Evolutionary conservation across 2,113 vertebrate genomes (phyloP).

Genomic region (Stigmatopora argus): DNA sequence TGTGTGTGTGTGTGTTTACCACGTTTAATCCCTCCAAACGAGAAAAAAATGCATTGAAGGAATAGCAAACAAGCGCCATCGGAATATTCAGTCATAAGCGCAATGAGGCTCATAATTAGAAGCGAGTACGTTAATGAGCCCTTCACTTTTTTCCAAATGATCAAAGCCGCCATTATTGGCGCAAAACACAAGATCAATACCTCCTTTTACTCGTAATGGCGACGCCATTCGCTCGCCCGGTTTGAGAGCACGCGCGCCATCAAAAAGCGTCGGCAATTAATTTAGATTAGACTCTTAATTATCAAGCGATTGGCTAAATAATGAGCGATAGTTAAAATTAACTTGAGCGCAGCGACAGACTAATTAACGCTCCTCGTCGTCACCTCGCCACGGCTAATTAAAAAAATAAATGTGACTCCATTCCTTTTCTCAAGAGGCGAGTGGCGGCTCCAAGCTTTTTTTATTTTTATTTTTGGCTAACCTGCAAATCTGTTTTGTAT

Average conservation of each 20-base stretch:
- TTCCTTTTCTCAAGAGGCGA: slow-evolving; percentile 60
- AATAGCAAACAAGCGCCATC: slow-evolving; percentile 78
- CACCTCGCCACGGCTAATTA: slow-evolving; percentile 98
- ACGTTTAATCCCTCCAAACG: slow-evolving; percentile 67
- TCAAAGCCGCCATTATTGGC: slow-evolving; percentile 71
- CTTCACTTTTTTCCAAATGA: slow-evolving; percentile 79
- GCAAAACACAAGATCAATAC: slow-evolving; percentile 36
- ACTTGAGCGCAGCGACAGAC: slow-evolving; percentile 96
- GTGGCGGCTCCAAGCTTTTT: slow-evolving; percentile 15
- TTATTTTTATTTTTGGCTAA: slow-evolving; percentile 16
- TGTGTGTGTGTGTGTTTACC: not conserved
- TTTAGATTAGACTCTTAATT: slow-evolving; percentile 99
- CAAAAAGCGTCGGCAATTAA: slow-evolving; percentile 93
- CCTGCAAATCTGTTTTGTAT: not conserved
- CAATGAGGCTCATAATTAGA: slow-evolving; percentile 91
- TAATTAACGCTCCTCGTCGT: slow-evolving; percentile 99
- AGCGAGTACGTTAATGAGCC: slow-evolving; percentile 86
- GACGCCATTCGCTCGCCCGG: slow-evolving; percentile 76
- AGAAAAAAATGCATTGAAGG: slow-evolving; percentile 82
- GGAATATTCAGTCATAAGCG: slow-evolving; percentile 82
- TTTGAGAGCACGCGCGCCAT: slow-evolving; percentile 46
- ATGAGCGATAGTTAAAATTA: slow-evolving; percentile 99
- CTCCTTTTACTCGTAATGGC: slow-evolving; percentile 77
- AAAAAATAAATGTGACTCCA: slow-evolving; percentile 93
- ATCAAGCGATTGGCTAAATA: slow-evolving; percentile 96